Percentiles rank a stretch among this genome's conserved stretches.
These are phyloP conservation scores for Neoarius graeffei DNA, from an alignment of 2,113 vertebrate genomes.

Conservation along the genomic window DNA sequence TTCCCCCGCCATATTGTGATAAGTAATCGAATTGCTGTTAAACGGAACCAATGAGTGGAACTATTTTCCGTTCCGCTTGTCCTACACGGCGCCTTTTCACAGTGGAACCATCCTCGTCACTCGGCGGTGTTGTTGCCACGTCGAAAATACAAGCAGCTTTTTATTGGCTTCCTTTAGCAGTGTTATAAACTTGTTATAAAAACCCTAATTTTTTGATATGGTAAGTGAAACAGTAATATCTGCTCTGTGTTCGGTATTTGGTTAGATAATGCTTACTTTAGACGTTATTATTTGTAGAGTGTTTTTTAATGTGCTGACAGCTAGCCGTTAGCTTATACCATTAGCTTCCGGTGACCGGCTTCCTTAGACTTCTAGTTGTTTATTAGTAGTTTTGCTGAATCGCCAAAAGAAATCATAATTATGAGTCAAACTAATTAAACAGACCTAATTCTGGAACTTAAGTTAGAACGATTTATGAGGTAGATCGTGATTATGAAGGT, in stretches of 20 bases:
- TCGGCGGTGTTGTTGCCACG: constrained; percentile 68
- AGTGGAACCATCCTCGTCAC: constrained; percentile 44
- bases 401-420: background rate
- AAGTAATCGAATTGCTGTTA: background rate
- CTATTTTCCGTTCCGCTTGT: background rate
- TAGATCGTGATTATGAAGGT: background rate
- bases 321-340: background rate
- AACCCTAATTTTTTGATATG: constrained; percentile 21
- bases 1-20: constrained; percentile 44
- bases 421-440: background rate
- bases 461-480: background rate
- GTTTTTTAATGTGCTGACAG: background rate
- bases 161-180: background rate
- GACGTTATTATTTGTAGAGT: background rate
- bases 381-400: background rate
- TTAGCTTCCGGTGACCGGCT: background rate
- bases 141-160: constrained; percentile 54
- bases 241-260: background rate
- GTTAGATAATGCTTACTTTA: background rate
- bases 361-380: background rate
- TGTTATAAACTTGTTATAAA: background rate
- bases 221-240: constrained; percentile 9
- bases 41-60: constrained; percentile 52
- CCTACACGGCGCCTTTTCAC: constrained; percentile 47
- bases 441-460: background rate